Conservation (phyloP, 2,797 vertebrate genomes). For the Morelia viridis region DNA sequence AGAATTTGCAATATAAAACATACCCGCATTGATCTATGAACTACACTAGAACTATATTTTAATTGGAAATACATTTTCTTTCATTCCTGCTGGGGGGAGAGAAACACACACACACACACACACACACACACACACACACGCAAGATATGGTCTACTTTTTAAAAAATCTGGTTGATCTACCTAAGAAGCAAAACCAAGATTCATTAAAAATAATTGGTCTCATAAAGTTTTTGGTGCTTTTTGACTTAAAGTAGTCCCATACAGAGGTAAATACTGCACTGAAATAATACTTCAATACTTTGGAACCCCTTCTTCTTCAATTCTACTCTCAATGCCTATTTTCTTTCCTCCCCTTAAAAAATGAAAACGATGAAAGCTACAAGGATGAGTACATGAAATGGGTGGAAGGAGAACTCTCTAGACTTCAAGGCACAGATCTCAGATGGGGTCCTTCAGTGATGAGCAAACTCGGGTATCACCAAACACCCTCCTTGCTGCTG, state of each 20-base stretch:
- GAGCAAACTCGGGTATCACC: too few species aligned
- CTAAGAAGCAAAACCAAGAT: slow-evolving; percentile 71
- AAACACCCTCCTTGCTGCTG: too few species aligned
- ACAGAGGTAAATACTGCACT: slow-evolving; percentile 65
- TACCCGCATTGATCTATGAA: slow-evolving; percentile 57
- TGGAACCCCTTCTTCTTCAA: slow-evolving; percentile 16
- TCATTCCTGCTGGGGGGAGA: slow-evolving; percentile 57
- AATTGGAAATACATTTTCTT: slow-evolving; percentile 66
- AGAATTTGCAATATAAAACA: slow-evolving; percentile 72
- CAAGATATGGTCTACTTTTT: slow-evolving; percentile 55
- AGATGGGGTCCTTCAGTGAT: too few species aligned
- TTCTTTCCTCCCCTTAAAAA: background rate
- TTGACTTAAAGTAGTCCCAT: slow-evolving; percentile 64
- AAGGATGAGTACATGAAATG: background rate
- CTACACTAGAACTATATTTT: slow-evolving; percentile 23
- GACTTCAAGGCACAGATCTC: background rate
- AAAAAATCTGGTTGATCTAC: slow-evolving; percentile 65
- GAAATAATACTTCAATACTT: slow-evolving; percentile 39
- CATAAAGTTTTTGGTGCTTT: slow-evolving; percentile 61
- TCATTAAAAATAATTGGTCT: slow-evolving; percentile 79
- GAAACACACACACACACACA: slow-evolving; percentile 52
- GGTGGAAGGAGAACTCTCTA: slow-evolving; percentile 6
- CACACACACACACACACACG: slow-evolving; percentile 52
- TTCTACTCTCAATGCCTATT: background rate
- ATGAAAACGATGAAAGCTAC: background rate